These are phyloP conservation scores for Cricetomys ansorgei DNA, from an alignment of 2,113 vertebrate species.

Conservation along the genomic window DNA sequence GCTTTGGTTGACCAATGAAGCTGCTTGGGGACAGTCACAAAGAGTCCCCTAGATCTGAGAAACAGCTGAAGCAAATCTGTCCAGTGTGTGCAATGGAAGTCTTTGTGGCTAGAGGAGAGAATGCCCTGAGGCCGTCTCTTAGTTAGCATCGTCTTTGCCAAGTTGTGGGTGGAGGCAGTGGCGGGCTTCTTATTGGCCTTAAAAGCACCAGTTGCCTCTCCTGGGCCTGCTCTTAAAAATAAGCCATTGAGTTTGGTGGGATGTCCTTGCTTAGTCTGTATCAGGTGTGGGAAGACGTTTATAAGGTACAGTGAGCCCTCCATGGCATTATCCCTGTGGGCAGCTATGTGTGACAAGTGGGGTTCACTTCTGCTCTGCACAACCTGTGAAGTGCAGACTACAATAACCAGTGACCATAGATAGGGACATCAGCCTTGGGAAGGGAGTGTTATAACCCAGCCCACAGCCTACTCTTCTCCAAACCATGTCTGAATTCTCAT, in stretches of 20 bases:
- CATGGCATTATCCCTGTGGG: background rate
- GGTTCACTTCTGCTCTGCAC: background rate
- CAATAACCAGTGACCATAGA: background rate
- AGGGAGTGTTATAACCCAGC: accelerated
- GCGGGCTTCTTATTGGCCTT: background rate
- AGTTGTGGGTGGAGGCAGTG: background rate
- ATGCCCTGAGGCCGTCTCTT: background rate
- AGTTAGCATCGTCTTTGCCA: background rate
- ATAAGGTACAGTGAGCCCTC: background rate
- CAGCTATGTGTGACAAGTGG: background rate
- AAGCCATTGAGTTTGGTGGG: background rate
- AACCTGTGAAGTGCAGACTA: background rate
- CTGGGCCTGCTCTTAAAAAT: background rate
- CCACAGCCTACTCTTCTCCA: background rate
- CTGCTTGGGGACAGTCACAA: background rate
- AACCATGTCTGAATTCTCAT: background rate
- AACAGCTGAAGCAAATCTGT: background rate
- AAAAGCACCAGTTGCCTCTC: background rate
- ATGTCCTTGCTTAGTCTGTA: background rate
- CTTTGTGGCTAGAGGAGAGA: background rate
- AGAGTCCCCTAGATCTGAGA: background rate
- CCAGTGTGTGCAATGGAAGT: background rate
- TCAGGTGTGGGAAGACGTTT: background rate
- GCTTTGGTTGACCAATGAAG: background rate
- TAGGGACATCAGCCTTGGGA: background rate